phyloP scores from a whole-genome alignment of 2,113 vertebrate genomes.

The Gambusia holbrooki region DNA sequence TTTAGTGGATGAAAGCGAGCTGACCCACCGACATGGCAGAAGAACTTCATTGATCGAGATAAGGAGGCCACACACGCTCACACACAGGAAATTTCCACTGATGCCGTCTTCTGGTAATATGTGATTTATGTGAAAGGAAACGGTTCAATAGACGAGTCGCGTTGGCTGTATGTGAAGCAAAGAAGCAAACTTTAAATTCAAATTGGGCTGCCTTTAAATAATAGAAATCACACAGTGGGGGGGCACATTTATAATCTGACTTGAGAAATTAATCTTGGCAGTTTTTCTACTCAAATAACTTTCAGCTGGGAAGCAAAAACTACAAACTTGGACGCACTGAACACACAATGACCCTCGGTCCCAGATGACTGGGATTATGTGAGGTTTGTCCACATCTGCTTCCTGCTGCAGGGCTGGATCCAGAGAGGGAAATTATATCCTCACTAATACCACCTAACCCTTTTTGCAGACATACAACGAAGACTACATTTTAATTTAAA shows the following conservation, averaged over 20 bases:
- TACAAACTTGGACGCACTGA: slow-evolving; percentile 18
- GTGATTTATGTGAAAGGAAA: slow-evolving; percentile 27
- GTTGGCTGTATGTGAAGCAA: background rate
- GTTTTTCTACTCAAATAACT: slow-evolving; percentile 24
- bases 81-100: slow-evolving; percentile 50
- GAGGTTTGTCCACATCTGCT: slow-evolving; percentile 66
- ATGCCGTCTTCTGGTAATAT: slow-evolving; percentile 10
- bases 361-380: slow-evolving; percentile 66
- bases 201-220: background rate
- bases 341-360: slow-evolving; percentile 47
- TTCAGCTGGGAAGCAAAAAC: slow-evolving; percentile 29
- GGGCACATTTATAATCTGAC: background rate
- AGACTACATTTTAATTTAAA: background rate
- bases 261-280: background rate
- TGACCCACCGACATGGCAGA: slow-evolving; percentile 26
- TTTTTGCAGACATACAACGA: background rate
- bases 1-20: slow-evolving; percentile 51
- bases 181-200: background rate
- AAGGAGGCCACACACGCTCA: slow-evolving; percentile 31
- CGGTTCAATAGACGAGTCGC: slow-evolving; percentile 3
- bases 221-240: background rate
- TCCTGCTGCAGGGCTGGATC: slow-evolving; percentile 55
- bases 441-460: slow-evolving; percentile 1
- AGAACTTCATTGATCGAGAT: slow-evolving; percentile 53
- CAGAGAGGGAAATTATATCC: slow-evolving; percentile 43